Percentiles rank a stretch among this genome's conserved stretches.
Evolutionary conservation across 1,140 invertebrate genomes (phyloP).

Genomic region (Nasonia longicornis): DNA sequence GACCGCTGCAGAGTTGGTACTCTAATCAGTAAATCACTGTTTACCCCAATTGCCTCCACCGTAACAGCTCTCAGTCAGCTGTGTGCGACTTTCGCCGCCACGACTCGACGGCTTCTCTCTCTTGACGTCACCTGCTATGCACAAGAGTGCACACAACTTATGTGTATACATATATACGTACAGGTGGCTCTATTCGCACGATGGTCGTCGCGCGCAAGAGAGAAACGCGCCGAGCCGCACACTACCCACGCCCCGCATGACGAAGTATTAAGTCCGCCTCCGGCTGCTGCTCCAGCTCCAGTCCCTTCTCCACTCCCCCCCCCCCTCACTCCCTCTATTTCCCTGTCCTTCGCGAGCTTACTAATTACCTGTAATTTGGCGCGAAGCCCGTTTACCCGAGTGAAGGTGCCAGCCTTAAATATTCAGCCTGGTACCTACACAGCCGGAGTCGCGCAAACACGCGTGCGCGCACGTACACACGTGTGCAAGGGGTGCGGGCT

Average conservation of each 20-base stretch:
- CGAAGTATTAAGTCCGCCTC: conserved; percentile 22
- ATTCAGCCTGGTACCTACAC: conserved; percentile 18
- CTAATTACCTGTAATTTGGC: conserved; percentile 44
- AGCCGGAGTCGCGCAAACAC: neutral
- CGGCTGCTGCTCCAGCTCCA: neutral
- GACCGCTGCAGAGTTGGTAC: neutral
- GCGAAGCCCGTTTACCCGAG: conserved; percentile 27
- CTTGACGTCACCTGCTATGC: neutral
- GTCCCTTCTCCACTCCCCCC: neutral
- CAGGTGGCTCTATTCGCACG: neutral
- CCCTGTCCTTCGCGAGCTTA: neutral
- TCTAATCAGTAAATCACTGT: conserved; percentile 45
- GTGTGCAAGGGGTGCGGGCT: neutral
- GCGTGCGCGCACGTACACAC: neutral
- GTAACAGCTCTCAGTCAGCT: neutral
- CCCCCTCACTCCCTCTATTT: neutral
- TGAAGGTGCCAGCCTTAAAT: conserved; percentile 37
- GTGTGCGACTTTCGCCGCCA: neutral
- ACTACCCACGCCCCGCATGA: neutral
- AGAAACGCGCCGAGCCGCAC: neutral
- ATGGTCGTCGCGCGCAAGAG: neutral
- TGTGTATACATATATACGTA: too few relatives aligned
- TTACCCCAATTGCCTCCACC: conserved; percentile 9
- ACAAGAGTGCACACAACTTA: neutral
- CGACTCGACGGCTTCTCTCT: neutral